These are phyloP conservation scores for Eurystomus gularis DNA, from an alignment of 2,113 vertebrate species.

Conservation along the genomic window DNA sequence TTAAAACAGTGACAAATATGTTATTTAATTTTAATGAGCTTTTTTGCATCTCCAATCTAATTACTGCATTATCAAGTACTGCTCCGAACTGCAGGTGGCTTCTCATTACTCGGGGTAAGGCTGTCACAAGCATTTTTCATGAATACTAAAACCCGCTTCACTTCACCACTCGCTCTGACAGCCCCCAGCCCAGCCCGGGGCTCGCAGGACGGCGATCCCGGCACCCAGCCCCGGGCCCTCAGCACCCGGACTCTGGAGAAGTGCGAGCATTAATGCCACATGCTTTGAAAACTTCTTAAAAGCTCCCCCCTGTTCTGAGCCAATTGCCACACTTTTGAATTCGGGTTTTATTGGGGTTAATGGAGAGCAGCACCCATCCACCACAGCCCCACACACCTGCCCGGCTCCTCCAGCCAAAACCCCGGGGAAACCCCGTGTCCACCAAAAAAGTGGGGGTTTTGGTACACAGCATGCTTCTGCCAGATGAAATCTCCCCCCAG, in stretches of 20 bases:
- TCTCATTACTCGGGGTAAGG: slow-evolving; percentile 72
- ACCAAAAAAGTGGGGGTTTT: neutral
- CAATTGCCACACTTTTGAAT: neutral
- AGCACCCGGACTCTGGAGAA: neutral
- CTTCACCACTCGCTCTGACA: slow-evolving; percentile 36
- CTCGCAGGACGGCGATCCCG: rapidly evolving
- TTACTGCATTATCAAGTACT: slow-evolving; percentile 83
- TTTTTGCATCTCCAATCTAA: slow-evolving; percentile 85
- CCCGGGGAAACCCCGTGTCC: rapidly evolving
- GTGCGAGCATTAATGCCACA: rapidly evolving
- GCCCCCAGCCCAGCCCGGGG: neutral
- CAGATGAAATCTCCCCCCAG: rapidly evolving
- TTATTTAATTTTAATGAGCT: slow-evolving; percentile 86
- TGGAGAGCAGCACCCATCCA: neutral
- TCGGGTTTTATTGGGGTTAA: neutral
- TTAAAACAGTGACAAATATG: slow-evolving; percentile 85
- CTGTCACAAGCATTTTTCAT: slow-evolving; percentile 77
- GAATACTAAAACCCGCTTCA: slow-evolving; percentile 77
- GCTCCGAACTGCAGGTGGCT: slow-evolving; percentile 82
- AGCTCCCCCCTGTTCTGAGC: neutral
- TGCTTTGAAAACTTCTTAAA: no score
- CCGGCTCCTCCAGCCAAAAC: rapidly evolving
- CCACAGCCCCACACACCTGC: rapidly evolving
- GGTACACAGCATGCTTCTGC: rapidly evolving
- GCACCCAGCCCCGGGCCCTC: neutral